These are phyloP conservation scores for Drosophila koepferae DNA, from an alignment of 2,888 invertebrate genomes.

Conservation along the genomic window DNA sequence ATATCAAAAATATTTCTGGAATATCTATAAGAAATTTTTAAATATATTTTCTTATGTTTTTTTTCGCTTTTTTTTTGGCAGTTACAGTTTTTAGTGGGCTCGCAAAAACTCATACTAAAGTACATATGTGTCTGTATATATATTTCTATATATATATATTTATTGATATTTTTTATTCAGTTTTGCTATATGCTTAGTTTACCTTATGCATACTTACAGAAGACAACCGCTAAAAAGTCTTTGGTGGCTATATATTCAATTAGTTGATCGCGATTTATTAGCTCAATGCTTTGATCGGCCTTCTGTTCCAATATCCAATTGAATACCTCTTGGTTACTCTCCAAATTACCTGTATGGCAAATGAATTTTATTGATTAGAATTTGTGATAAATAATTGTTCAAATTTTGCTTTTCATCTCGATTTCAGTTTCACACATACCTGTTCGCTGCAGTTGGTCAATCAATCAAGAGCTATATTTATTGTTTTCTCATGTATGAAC, in stretches of 20 bases:
- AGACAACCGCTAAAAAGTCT: slow-evolving; percentile 96
- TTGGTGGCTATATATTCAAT: slow-evolving; percentile 94
- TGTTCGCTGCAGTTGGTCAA: slow-evolving; percentile 82
- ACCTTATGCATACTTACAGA: slow-evolving; percentile 90
- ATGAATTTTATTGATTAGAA: slow-evolving; percentile 12
- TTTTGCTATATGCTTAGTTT: slow-evolving; percentile 38
- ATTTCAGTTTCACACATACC: slow-evolving; percentile 73
- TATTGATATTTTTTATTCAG: slow-evolving; percentile 17
- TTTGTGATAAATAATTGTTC: background rate
- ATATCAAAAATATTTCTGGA: background rate
- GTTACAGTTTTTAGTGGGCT: slow-evolving; percentile 83
- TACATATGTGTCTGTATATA: slow-evolving; percentile 12
- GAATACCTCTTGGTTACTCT: slow-evolving; percentile 92
- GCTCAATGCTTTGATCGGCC: slow-evolving; percentile 95
- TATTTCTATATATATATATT: background rate
- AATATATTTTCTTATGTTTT: slow-evolving; percentile 1
- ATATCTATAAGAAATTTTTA: background rate
- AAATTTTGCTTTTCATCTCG: background rate
- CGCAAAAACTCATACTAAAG: slow-evolving; percentile 34
- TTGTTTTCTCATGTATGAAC: slow-evolving; percentile 16
- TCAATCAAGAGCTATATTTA: slow-evolving; percentile 68
- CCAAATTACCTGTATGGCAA: slow-evolving; percentile 87
- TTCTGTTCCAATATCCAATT: slow-evolving; percentile 97
- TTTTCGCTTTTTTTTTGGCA: slow-evolving; percentile 57
- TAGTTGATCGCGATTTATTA: slow-evolving; percentile 93